Evolutionary conservation across 1,140 invertebrate species (phyloP).

Genomic region (Pantala flavescens): DNA sequence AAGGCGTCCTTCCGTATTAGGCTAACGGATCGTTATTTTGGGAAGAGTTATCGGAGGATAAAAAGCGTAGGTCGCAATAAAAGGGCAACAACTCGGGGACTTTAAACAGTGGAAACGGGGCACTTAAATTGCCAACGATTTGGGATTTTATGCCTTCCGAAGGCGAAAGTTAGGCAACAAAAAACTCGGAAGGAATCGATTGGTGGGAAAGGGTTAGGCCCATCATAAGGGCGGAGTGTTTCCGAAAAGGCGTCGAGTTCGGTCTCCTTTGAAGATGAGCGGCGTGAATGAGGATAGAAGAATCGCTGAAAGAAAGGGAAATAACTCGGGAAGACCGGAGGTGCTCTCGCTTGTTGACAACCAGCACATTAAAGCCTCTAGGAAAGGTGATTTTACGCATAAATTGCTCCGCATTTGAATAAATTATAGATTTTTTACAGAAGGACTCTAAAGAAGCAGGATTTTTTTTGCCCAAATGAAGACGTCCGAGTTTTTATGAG

Average conservation of each 20-base stretch:
- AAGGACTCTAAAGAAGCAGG: too few species aligned
- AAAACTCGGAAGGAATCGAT: neutral
- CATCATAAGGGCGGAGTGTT: neutral
- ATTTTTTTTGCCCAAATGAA: too few species aligned
- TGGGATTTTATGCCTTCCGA: neutral
- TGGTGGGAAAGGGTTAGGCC: neutral
- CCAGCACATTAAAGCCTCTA: too few species aligned
- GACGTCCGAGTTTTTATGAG: too few species aligned
- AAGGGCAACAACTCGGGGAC: neutral
- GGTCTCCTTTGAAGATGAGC: neutral
- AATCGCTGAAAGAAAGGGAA: neutral
- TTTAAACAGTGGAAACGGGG: neutral
- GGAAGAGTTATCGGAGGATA: too few species aligned
- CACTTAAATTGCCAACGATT: neutral
- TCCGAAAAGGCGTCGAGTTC: neutral
- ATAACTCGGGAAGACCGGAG: neutral
- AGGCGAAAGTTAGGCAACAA: neutral
- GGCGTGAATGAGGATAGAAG: neutral
- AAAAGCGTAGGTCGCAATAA: too few species aligned
- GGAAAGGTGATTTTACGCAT: too few species aligned
- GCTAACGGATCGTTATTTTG: too few species aligned
- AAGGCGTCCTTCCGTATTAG: too few species aligned
- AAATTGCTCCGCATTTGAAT: too few species aligned
- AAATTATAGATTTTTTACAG: too few species aligned
- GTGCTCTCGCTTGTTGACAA: neutral